A percentile compares a stretch with the other conserved stretches of the same genome.
These are phyloP conservation scores for Drosophila takahashii DNA, from an alignment of 1,140 invertebrate species.

Conservation along the genomic window DNA sequence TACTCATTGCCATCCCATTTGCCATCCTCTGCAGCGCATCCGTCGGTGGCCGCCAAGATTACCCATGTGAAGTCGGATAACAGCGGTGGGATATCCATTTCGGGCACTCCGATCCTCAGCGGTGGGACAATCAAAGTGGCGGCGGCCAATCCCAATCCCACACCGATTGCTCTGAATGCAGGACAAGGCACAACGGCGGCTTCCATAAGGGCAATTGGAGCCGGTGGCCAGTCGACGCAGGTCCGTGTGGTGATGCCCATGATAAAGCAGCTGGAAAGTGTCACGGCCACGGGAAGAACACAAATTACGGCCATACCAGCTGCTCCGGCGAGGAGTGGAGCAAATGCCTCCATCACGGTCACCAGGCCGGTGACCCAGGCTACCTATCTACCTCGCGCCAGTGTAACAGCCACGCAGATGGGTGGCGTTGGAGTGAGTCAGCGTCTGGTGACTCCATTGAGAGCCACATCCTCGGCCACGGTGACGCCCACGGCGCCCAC, in stretches of 20 bases:
- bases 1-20: slow-evolving; percentile 73
- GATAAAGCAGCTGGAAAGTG: slow-evolving; percentile 81
- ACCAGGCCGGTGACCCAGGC: slow-evolving; percentile 74
- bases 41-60: slow-evolving; percentile 78
- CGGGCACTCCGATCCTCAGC: slow-evolving; percentile 66
- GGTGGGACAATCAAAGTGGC: slow-evolving; percentile 77
- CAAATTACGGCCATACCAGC: slow-evolving; percentile 83
- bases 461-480: slow-evolving; percentile 67
- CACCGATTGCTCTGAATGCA: slow-evolving; percentile 67
- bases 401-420: slow-evolving; percentile 79
- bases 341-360: slow-evolving; percentile 82
- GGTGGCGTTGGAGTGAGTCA: slow-evolving; percentile 66
- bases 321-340: slow-evolving; percentile 68
- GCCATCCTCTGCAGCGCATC: slow-evolving; percentile 65
- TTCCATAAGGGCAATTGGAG: slow-evolving; percentile 73
- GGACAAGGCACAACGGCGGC: slow-evolving; percentile 68
- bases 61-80: slow-evolving; percentile 76
- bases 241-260: slow-evolving; percentile 83
- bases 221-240: slow-evolving; percentile 78
- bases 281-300: slow-evolving; percentile 71
- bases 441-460: slow-evolving; percentile 70
- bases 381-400: slow-evolving; percentile 76
- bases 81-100: slow-evolving; percentile 63
- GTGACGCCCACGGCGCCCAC: slow-evolving; percentile 56
- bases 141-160: slow-evolving; percentile 54